Evolutionary conservation across 2,797 vertebrate genomes (phyloP), one percentile per base, ranked within the genome.

Genomic region (Gymnothorax reevesii): DNA sequence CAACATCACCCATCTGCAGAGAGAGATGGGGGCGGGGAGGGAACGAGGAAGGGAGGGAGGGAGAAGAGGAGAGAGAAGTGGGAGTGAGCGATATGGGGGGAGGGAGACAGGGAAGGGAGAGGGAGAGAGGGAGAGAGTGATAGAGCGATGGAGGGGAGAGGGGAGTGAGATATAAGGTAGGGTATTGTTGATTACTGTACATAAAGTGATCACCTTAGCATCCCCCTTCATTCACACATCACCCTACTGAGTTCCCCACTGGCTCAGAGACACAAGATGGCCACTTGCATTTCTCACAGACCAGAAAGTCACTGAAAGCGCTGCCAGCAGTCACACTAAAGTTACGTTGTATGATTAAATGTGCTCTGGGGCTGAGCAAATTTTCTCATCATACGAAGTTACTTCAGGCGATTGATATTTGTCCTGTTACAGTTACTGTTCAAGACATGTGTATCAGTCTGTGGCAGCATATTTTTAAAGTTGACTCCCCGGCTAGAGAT

Each of bases 1-100:
- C 98, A 92, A 97, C 97, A 94, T 99, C 98, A 79, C 96, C 94
- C 94, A 97, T 98, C 99, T 99, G 94, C 77, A 95, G 92, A 93
- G 27, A 71, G 33, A 73, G 6, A 42, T 1, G 52, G 33, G 52
- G 42, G 69, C 88, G 89, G 90, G 0, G 25, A 15, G 71, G 89
- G 89, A 62, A 89, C 86, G 5, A 84, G 22, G 90, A 89, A 90
- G 20, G 9, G 71, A 89, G 88, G 73, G 89, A 87, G 13, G 88
- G 87, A 90, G 89, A 91, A 91, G 90, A 57, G 89, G 86, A 90
- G 25, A 90, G 89, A 86, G 91, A 73, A 89, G 89, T 2, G 13
- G 12, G 75, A 89, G 89, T 73, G 89, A 88, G 13, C 85, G n/a
- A 90, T 84, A 87, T 83, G 57, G 66, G 33, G 88, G 89, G 60